A percentile compares a stretch with the other conserved stretches of the same genome.
These are phyloP conservation scores for Sardina pilchardus DNA, from an alignment of 2,113 vertebrate species.

Conservation along the genomic window DNA sequence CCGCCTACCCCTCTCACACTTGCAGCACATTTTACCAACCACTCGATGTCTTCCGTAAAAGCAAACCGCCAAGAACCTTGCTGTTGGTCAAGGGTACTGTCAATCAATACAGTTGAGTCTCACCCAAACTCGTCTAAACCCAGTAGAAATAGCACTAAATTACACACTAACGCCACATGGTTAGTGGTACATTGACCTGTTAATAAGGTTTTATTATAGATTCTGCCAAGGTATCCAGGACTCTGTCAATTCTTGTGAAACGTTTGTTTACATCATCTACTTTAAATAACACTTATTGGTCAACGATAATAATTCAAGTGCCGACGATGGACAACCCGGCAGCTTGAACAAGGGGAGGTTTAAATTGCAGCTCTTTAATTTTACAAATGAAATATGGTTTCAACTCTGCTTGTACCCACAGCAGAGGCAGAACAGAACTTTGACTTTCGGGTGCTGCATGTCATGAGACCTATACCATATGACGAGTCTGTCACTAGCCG, in stretches of 20 bases:
- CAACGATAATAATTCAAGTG: not conserved
- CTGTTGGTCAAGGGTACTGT: conserved; percentile 11
- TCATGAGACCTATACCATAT: conserved; percentile 12
- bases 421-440: not conserved
- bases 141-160: not conserved
- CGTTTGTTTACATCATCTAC: not conserved
- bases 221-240: not conserved
- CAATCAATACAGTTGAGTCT: not conserved
- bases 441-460: not conserved
- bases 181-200: not conserved
- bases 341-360: not conserved
- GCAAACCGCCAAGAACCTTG: not conserved
- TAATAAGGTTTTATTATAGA: not conserved
- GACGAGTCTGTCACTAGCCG: not conserved
- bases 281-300: not conserved
- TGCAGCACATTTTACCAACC: conserved; percentile 7
- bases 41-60: not conserved
- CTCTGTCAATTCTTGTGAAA: not conserved
- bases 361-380: not conserved
- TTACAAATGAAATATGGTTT: not conserved
- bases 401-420: not conserved
- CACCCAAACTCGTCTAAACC: not conserved
- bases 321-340: not conserved
- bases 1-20: conserved; percentile 10
- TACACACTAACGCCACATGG: not conserved